Evolutionary conservation across 2,888 invertebrate species (phyloP).

Genomic region (Embidobia sp.): DNA sequence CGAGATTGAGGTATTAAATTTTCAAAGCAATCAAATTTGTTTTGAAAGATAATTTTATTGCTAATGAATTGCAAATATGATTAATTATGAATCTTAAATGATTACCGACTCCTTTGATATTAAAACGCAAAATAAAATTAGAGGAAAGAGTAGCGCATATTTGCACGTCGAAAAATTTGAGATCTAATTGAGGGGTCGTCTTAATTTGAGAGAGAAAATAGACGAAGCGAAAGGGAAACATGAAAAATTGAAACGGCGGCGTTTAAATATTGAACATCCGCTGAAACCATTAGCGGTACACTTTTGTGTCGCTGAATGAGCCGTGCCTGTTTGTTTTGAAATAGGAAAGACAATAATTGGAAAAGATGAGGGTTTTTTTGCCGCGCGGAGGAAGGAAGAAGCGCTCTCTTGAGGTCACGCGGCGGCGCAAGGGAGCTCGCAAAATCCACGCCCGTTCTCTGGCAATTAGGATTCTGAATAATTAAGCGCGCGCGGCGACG

Average conservation of each 20-base stretch:
- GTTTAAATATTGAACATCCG: constrained; percentile 5
- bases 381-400: constrained; percentile 24
- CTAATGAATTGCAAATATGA: too few relatives aligned
- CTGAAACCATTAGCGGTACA: constrained; percentile 15
- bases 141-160: too few relatives aligned
- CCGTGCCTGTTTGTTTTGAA: constrained; percentile 44
- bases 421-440: constrained; percentile 29
- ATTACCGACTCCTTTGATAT: too few relatives aligned
- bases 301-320: constrained; percentile 1
- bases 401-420: constrained; percentile 42
- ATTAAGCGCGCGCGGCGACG: constrained; percentile 69
- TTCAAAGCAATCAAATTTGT: too few relatives aligned
- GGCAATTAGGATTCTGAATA: constrained; percentile 73
- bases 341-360: constrained; percentile 41
- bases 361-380: constrained; percentile 41
- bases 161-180: too few relatives aligned
- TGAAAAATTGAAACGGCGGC: neutral
- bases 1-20: too few relatives aligned
- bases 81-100: too few relatives aligned
- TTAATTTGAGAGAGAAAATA: too few relatives aligned
- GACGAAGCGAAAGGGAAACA: neutral
- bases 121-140: too few relatives aligned
- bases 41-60: too few relatives aligned
- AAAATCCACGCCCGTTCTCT: constrained; percentile 66
- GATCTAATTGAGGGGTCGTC: too few relatives aligned